Conservation (phyloP, 2,888 invertebrate genomes). For the Bellardia bayeri region DNA sequence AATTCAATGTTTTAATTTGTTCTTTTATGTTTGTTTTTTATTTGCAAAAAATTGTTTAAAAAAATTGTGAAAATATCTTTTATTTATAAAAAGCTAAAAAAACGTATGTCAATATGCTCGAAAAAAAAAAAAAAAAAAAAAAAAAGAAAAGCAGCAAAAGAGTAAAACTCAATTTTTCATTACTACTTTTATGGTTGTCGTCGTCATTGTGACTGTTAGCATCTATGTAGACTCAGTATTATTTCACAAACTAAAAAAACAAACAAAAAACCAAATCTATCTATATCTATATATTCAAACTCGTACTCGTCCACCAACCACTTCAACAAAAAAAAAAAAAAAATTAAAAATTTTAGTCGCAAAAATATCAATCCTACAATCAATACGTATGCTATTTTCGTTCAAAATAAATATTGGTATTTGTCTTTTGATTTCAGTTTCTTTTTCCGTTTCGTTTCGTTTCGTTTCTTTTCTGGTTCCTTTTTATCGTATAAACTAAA, state of each 20-base stretch:
- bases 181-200: constrained; percentile 78
- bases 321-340: constrained; percentile 53
- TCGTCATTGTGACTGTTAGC: constrained; percentile 79
- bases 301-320: constrained; percentile 71
- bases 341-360: constrained; percentile 50
- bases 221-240: constrained; percentile 77
- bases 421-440: constrained; percentile 48
- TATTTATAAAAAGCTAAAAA: constrained; percentile 54
- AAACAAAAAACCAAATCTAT: constrained; percentile 58
- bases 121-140: constrained; percentile 49
- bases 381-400: constrained; percentile 68
- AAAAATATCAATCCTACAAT: constrained; percentile 65
- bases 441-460: constrained; percentile 35
- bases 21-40: constrained; percentile 44
- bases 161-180: constrained; percentile 77
- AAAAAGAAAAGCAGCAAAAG: constrained; percentile 40
- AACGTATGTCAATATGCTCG: constrained; percentile 57
- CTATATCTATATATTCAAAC: constrained; percentile 71
- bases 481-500: constrained; percentile 32
- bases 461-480: constrained; percentile 8
- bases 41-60: constrained; percentile 35
- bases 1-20: constrained; percentile 68
- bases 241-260: constrained; percentile 62
- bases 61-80: constrained; percentile 51
- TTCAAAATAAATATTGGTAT: constrained; percentile 65